These are phyloP conservation scores for Pollachius pollachius DNA, from an alignment of 2,113 vertebrate species.

Conservation along the genomic window DNA sequence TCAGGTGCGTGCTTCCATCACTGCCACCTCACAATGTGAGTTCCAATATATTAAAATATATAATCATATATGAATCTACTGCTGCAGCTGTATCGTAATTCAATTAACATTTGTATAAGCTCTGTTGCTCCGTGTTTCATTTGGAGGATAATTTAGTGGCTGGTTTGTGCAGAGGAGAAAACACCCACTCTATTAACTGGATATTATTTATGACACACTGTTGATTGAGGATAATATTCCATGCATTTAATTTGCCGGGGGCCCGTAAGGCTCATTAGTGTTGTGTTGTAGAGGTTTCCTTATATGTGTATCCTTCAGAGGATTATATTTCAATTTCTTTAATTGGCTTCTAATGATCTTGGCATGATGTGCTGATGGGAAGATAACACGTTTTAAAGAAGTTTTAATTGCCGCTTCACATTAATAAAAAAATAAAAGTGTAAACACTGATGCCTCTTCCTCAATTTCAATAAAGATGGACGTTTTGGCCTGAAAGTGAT, in stretches of 20 bases:
- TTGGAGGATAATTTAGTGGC: slow-evolving; percentile 27
- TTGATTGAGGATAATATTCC: slow-evolving; percentile 55
- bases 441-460: background rate
- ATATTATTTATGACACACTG: slow-evolving; percentile 10
- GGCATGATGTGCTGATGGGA: slow-evolving; percentile 41
- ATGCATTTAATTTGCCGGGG: slow-evolving; percentile 54
- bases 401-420: slow-evolving; percentile 55
- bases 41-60: no score
- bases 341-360: slow-evolving; percentile 53
- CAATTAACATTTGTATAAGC: slow-evolving; percentile 32
- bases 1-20: no score
- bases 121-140: slow-evolving; percentile 35
- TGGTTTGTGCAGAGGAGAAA: slow-evolving; percentile 43
- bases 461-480: no score
- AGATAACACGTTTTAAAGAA: slow-evolving; percentile 44
- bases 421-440: slow-evolving; percentile 15
- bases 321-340: slow-evolving; percentile 59
- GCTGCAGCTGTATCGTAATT: slow-evolving; percentile 14
- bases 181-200: slow-evolving; percentile 45
- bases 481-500: no score
- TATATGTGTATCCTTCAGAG: slow-evolving; percentile 44
- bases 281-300: slow-evolving; percentile 61
- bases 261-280: slow-evolving; percentile 52
- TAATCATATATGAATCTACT: no score
- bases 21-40: no score